Evolutionary conservation across 1,140 invertebrate species (phyloP).

Genomic region (Hypsibius dujardini): DNA sequence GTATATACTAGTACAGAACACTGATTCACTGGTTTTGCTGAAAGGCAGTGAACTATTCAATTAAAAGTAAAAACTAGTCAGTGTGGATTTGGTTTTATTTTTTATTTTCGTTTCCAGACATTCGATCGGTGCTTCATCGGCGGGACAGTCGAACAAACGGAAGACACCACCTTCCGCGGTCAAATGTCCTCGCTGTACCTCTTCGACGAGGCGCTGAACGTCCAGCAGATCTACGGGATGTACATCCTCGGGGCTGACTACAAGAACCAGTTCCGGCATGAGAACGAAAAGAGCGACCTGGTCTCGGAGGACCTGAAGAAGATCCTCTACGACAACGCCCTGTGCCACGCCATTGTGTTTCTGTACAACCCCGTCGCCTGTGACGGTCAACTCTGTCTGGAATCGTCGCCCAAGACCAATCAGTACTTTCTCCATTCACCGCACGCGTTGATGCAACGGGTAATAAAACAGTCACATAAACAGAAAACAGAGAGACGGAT

Average conservation of each 20-base stretch:
- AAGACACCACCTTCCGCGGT: conserved; percentile 92
- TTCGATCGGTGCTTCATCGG: conserved; percentile 99
- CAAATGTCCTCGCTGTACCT: conserved; percentile 98
- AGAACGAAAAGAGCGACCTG: conserved; percentile 88
- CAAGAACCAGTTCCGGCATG: conserved; percentile 96
- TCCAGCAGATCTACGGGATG: conserved; percentile 81
- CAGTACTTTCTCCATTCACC: conserved; percentile 97
- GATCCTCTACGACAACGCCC: conserved; percentile 92
- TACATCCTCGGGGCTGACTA: conserved; percentile 84
- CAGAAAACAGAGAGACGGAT: too few relatives aligned
- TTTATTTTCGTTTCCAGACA: conserved; percentile 45
- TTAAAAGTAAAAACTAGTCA: too few relatives aligned
- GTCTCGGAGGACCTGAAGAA: conserved; percentile 82
- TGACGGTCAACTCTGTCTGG: conserved; percentile 90
- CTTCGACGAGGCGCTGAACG: conserved; percentile 85
- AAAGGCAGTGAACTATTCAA: too few relatives aligned
- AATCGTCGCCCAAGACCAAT: conserved; percentile 90
- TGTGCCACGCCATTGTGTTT: conserved; percentile 88
- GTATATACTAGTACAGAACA: too few relatives aligned
- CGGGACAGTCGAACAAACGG: conserved; percentile 71
- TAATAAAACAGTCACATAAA: conserved; percentile 34
- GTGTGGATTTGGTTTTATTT: conserved; percentile 18
- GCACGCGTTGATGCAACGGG: conserved; percentile 93
- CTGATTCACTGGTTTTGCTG: too few relatives aligned
- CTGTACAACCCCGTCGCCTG: conserved; percentile 97